phyloP scores from a whole-genome alignment of 1,140 invertebrate species.

The Drosophila fuyamai region DNA sequence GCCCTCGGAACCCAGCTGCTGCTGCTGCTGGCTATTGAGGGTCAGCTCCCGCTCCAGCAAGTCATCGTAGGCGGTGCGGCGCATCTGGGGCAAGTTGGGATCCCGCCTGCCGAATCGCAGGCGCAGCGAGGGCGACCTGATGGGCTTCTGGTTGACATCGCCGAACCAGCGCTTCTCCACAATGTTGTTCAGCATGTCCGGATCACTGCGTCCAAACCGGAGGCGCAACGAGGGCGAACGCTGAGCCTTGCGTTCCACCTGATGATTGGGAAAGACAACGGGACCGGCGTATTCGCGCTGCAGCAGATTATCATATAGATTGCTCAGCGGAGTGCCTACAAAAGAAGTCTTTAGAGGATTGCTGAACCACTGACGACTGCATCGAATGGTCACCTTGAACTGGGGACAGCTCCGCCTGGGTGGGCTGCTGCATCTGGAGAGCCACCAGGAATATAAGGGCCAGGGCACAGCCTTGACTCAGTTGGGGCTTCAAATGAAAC shows the following conservation, averaged over 20 bases:
- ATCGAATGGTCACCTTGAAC: conserved; percentile 38
- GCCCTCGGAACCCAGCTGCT: conserved; percentile 5
- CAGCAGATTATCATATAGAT: conserved; percentile 77
- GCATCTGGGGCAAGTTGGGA: conserved; percentile 85
- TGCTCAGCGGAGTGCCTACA: conserved; percentile 61
- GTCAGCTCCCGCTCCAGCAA: conserved; percentile 66
- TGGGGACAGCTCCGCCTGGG: conserved; percentile 43
- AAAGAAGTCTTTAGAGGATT: not conserved
- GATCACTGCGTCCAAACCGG: conserved; percentile 90
- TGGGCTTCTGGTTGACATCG: conserved; percentile 85
- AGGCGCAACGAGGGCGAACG: conserved; percentile 89
- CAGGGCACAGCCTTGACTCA: conserved; percentile 51
- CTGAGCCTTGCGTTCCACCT: conserved; percentile 89
- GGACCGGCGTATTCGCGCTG: conserved; percentile 83
- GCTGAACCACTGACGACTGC: not conserved
- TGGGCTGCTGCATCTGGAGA: conserved; percentile 39
- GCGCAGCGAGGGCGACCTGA: conserved; percentile 87
- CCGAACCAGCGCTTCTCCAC: conserved; percentile 82
- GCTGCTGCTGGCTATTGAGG: conserved; percentile 50
- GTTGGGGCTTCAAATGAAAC: conserved; percentile 42
- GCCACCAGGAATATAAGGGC: conserved; percentile 38
- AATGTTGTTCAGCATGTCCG: conserved; percentile 77
- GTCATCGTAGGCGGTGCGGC: conserved; percentile 68
- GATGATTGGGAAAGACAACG: conserved; percentile 85
- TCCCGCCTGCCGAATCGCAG: conserved; percentile 88